Evolutionary conservation across 2,113 vertebrate genomes (phyloP).

Genomic region (Chrysemys picta): DNA sequence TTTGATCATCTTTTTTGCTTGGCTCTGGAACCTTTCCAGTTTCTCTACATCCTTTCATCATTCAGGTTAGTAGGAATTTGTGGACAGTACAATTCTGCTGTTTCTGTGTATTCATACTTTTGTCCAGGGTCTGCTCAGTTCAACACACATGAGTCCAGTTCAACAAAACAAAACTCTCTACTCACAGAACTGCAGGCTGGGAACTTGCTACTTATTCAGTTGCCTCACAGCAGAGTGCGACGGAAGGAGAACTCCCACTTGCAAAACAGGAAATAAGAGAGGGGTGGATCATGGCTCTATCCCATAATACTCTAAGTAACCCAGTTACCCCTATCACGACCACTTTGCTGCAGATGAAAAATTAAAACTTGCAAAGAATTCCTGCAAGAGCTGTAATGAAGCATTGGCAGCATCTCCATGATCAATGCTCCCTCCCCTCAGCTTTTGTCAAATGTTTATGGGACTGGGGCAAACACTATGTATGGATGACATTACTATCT

Average conservation of each 20-base stretch:
- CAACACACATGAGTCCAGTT: neutral
- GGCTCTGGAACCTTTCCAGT: too few species aligned
- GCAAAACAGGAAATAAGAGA: neutral
- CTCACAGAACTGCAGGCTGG: neutral
- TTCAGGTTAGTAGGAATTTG: neutral
- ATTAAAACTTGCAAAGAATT: neutral
- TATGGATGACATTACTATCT: neutral
- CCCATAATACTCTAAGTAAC: neutral
- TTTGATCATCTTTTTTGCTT: too few species aligned
- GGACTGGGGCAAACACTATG: neutral
- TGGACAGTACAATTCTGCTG: neutral
- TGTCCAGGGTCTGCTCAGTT: neutral
- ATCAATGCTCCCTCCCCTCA: neutral
- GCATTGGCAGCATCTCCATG: neutral
- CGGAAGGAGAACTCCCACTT: neutral
- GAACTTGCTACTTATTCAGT: neutral
- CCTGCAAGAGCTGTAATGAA: neutral
- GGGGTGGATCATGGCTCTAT: neutral
- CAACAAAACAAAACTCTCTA: neutral
- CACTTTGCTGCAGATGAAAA: neutral
- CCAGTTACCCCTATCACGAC: neutral
- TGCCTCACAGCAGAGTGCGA: neutral
- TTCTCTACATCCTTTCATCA: too few species aligned
- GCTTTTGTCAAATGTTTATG: neutral
- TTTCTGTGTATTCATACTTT: neutral